Conservation (phyloP, 2,113 vertebrate species). For the Amia ocellicauda region DNA sequence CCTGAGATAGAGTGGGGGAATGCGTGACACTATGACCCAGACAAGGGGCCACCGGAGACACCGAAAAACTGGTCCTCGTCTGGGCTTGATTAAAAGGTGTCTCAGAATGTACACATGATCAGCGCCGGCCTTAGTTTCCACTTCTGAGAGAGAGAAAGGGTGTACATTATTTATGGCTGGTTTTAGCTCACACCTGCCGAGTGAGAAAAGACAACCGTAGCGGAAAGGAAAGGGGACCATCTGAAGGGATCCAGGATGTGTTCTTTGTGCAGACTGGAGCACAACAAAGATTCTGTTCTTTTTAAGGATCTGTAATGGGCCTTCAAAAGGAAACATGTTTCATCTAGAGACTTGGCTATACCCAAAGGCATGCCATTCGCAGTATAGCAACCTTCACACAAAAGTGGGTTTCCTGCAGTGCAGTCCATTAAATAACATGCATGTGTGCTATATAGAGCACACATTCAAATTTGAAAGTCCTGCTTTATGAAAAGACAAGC, state of each 20-base stretch:
- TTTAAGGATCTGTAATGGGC: background rate
- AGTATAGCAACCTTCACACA: background rate
- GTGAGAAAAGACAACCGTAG: accelerated
- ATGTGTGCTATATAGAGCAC: no score
- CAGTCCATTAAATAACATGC: no score
- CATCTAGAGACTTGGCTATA: background rate
- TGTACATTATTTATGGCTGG: background rate
- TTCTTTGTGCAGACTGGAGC: background rate
- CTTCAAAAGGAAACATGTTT: background rate
- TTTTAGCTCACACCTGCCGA: background rate
- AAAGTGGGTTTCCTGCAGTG: no score
- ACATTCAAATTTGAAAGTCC: no score
- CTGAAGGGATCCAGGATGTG: no score
- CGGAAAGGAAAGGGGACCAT: constrained; percentile 3
- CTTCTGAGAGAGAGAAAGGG: background rate
- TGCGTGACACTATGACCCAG: no score
- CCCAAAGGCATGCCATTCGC: background rate
- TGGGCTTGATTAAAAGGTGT: background rate
- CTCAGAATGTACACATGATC: background rate
- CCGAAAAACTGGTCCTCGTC: background rate
- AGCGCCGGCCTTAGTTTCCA: background rate
- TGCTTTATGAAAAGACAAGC: no score
- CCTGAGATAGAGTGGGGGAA: background rate
- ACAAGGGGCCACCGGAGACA: background rate
- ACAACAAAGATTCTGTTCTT: background rate